Conservation (phyloP, 2,888 invertebrate species). For the Pheosia gnoma region DNA sequence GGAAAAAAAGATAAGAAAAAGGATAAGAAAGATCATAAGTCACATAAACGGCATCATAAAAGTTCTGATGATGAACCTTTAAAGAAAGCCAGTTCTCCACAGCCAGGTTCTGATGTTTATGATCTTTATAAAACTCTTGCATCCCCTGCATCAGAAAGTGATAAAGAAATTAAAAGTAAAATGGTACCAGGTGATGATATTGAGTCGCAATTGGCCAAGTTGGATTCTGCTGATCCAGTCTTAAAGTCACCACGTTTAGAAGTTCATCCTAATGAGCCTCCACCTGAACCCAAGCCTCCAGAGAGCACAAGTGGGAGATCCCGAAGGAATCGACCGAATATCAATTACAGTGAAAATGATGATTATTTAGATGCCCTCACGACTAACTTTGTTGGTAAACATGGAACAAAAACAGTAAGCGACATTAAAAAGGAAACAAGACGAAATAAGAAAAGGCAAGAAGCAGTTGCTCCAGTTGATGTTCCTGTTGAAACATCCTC, state of each 20-base stretch:
- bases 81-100: slow-evolving; percentile 77
- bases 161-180: slow-evolving; percentile 55
- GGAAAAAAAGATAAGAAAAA: slow-evolving; percentile 76
- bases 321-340: slow-evolving; percentile 75
- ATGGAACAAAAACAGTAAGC: slow-evolving; percentile 67
- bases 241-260: slow-evolving; percentile 63
- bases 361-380: slow-evolving; percentile 79
- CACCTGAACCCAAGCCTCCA: slow-evolving; percentile 75
- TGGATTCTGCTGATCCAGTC: slow-evolving; percentile 59
- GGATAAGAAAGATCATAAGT: slow-evolving; percentile 82
- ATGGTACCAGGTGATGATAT: slow-evolving; percentile 60
- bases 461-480: slow-evolving; percentile 43
- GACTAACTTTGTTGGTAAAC: slow-evolving; percentile 64
- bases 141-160: slow-evolving; percentile 69
- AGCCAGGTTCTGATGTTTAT: slow-evolving; percentile 77
- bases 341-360: slow-evolving; percentile 84
- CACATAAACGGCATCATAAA: slow-evolving; percentile 78
- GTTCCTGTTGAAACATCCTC: slow-evolving; percentile 41
- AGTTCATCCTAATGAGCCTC: slow-evolving; percentile 63
- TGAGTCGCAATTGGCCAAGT: slow-evolving; percentile 66
- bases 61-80: slow-evolving; percentile 66
- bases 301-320: slow-evolving; percentile 68
- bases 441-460: slow-evolving; percentile 69
- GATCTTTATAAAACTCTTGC: slow-evolving; percentile 81
- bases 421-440: slow-evolving; percentile 74